Conservation (phyloP, 1,140 invertebrate genomes). For the Drosophila nikananu region DNA sequence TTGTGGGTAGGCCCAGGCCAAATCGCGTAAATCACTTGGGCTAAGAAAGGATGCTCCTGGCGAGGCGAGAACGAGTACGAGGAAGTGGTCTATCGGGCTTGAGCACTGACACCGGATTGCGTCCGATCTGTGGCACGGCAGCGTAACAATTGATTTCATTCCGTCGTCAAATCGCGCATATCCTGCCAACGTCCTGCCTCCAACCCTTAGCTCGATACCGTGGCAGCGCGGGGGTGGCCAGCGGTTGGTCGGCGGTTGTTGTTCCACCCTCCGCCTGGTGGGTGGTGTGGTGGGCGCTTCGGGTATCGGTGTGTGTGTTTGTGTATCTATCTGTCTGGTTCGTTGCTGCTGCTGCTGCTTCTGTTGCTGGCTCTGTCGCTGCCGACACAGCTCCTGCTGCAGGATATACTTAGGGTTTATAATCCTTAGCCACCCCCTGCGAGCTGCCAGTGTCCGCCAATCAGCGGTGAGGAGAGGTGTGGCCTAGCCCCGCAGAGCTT, state of each 20-base stretch:
- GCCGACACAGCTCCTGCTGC: slow-evolving; percentile 42
- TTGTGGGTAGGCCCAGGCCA: slow-evolving; percentile 38
- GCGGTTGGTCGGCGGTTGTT: slow-evolving; percentile 51
- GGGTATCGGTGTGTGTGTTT: slow-evolving; percentile 47
- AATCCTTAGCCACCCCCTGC: slow-evolving; percentile 80
- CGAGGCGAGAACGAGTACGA: slow-evolving; percentile 1
- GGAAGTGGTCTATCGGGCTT: slow-evolving; percentile 42
- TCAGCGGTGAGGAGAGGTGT: slow-evolving; percentile 81
- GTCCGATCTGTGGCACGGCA: slow-evolving; percentile 85
- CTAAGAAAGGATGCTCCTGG: slow-evolving; percentile 55
- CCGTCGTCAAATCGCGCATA: slow-evolving; percentile 85
- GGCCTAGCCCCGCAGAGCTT: slow-evolving; percentile 61
- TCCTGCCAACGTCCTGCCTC: slow-evolving; percentile 69
- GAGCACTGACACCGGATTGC: slow-evolving; percentile 82
- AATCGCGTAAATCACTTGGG: slow-evolving; percentile 58
- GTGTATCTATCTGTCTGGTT: slow-evolving; percentile 71
- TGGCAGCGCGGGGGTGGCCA: slow-evolving; percentile 45
- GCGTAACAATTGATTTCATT: slow-evolving; percentile 85
- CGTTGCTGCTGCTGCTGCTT: slow-evolving; percentile 13
- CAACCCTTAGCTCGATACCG: slow-evolving; percentile 40
- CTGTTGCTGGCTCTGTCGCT: slow-evolving; percentile 60
- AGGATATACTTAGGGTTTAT: slow-evolving; percentile 81
- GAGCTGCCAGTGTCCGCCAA: slow-evolving; percentile 62
- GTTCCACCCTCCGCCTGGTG: slow-evolving; percentile 20
- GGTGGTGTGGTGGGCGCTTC: slow-evolving; percentile 36